Evolutionary conservation across 2,113 vertebrate genomes (phyloP), one percentile per base, ranked within the genome.

Genomic region (Cryptotis parvus): DNA sequence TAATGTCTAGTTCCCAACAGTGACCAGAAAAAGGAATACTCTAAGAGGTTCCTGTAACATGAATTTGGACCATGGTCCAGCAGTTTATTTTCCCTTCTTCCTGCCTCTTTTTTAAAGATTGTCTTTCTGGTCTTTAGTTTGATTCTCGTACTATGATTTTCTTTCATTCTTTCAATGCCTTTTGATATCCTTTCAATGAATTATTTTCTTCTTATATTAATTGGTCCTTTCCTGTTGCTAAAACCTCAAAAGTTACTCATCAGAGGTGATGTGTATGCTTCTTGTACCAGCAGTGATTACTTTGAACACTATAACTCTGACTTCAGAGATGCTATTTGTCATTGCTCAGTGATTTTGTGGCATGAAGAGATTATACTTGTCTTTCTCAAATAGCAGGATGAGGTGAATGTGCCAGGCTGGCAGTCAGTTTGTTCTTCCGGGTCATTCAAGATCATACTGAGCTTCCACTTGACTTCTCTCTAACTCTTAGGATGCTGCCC

Each of bases 191-290:
- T 89, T 77, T 80, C 26, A 52, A 72, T 26, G 65, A 65, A 77
- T 72, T 49, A 83, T 72, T 93, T 79, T 43, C 63, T 70, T n/a
- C 29, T 88, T 84, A 41, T 73, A 73, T 63, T 73, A 75, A 68
- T 16, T 45, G 15, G 5, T 79, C 33, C 43, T 18, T 91, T 91
- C 31, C 33, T 87, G 33, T 69, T 84, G 39, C 33, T 52, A 73
- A 74, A 81, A 69, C 18, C 39, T 68, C 5, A 10, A 39, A 79
- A 49, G 10, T 4, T 18, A 68, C n/a, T 15, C 9, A 45, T 45
- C 74, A 80, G 26, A 75, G 49, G 39, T 39, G 49, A 0, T 79
- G n/a, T 77, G 11, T 24, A 18, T 33, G 29, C 49, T 72, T 1
- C 29, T 37, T 43, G 26, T 6, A 43, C 70, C 63, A 11, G 10